A percentile compares a stretch with the other conserved stretches of the same genome.
phyloP scores from a whole-genome alignment of 2,888 invertebrate species.

The Drepana falcataria region DNA sequence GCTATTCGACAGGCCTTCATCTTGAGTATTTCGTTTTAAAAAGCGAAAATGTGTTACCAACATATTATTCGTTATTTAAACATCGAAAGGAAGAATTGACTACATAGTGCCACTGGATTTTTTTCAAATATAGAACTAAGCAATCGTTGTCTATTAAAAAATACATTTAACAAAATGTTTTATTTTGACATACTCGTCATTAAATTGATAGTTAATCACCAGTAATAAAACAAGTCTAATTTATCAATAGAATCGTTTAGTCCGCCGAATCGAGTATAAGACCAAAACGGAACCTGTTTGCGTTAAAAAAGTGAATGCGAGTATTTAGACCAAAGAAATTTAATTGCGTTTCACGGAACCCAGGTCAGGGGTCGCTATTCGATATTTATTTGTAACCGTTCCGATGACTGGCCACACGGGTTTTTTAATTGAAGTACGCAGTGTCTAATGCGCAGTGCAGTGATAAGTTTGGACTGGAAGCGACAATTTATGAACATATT shows the following conservation, averaged over 20 bases:
- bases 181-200: constrained; percentile 3
- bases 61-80: constrained; percentile 61
- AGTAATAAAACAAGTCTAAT: constrained; percentile 5
- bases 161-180: neutral
- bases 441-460: constrained; percentile 12
- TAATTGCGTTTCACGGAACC: constrained; percentile 53
- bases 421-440: constrained; percentile 46
- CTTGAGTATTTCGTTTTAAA: constrained; percentile 63
- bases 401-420: constrained; percentile 38
- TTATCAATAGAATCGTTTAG: constrained; percentile 12
- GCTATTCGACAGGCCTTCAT: constrained; percentile 65
- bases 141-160: constrained; percentile 1
- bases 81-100: constrained; percentile 5
- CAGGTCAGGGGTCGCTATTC: constrained; percentile 51
- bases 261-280: constrained; percentile 30
- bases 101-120: too few species aligned
- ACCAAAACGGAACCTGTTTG: constrained; percentile 31
- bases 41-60: constrained; percentile 60
- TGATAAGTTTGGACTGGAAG: constrained; percentile 1
- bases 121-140: too few species aligned
- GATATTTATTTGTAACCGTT: constrained; percentile 43
- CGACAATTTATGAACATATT: neutral
- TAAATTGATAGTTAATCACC: constrained; percentile 5
- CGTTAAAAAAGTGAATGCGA: constrained; percentile 24
- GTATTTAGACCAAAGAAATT: constrained; percentile 55